phyloP scores from a whole-genome alignment of 2,797 vertebrate species.

The Aldrovandia affinis region DNA sequence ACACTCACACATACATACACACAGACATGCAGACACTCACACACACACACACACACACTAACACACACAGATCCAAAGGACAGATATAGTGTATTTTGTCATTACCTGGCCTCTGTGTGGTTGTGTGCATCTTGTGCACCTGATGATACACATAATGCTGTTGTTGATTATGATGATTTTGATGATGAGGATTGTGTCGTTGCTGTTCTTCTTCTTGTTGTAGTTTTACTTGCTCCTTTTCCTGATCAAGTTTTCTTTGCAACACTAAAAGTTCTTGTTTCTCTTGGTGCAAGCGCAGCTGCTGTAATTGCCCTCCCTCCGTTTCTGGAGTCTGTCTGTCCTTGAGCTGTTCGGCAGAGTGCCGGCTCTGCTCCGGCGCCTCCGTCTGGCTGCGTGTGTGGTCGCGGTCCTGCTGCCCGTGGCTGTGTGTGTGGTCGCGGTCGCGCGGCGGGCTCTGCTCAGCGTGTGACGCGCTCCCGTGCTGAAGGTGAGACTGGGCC shows the following conservation, averaged over 20 bases:
- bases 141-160: constrained; percentile 46
- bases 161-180: constrained; percentile 57
- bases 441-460: constrained; percentile 25
- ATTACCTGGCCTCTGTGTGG: constrained; percentile 62
- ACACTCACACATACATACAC: background rate
- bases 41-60: constrained; percentile 35
- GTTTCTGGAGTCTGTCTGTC: constrained; percentile 43
- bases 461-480: constrained; percentile 40
- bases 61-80: too few relatives aligned
- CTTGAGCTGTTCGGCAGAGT: constrained; percentile 48
- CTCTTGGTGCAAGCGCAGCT: constrained; percentile 52
- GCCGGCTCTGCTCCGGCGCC: constrained; percentile 47
- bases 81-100: constrained; percentile 36
- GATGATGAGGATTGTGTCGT: constrained; percentile 52
- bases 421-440: constrained; percentile 29
- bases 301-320: background rate
- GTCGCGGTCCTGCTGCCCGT: background rate
- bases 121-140: constrained; percentile 56
- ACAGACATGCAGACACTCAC: constrained; percentile 13
- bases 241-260: constrained; percentile 7
- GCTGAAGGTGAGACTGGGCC: constrained; percentile 46
- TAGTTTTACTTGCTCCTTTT: constrained; percentile 25
- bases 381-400: constrained; percentile 19
- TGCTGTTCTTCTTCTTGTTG: constrained; percentile 37
- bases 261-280: constrained; percentile 45